Evolutionary conservation across 2,888 invertebrate genomes (phyloP), one percentile per base, ranked within the genome.

Genomic region (Bibio marci): DNA sequence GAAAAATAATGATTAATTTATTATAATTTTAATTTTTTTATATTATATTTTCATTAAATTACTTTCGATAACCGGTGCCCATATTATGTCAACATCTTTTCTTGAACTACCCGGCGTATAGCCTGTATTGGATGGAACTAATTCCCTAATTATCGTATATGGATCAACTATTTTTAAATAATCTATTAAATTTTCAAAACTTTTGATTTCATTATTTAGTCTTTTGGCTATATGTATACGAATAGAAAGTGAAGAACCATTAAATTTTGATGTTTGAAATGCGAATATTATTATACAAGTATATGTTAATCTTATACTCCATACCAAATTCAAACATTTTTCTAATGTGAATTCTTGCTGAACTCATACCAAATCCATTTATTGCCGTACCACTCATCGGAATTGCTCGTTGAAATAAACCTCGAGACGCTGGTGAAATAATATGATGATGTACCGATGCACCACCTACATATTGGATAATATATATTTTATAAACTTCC

Each of bases 391-490:
- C 35, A 19, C 40, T 40, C 33, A 40, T 27, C 18, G 31, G 15
- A 15, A 42, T 36, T 3, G 34, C 42, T 15, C 22, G 26, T 13
- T 40, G 26, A 36, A 37, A 42, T 17, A 42, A 18, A 15, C 31
- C 28, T 30, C n/a, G 26, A 4, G 39, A 13, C 4, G 11, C n/a
- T 27, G 39, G 42, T 13, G 39, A 39, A 10, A 39, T 35, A 13
- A 30, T 35, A n/a, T 18, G 35, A 4, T 25, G 15, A 45, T 58
- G 56, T 2, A 54, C 54, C 0, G 59, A 53, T 11, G 28, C 18
- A 25, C 42, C 3, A 46, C 54, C 35, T 35, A n/a, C n/a, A n/a
- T n/a, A n/a, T n/a, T n/a, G n/a, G n/a, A n/a, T n/a, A n/a, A n/a
- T n/a, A n/a, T n/a, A n/a, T n/a, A n/a, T n/a, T n/a, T n/a, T n/a